phyloP scores from a whole-genome alignment of 2,113 vertebrate genomes.

The Mus spicilegus region DNA sequence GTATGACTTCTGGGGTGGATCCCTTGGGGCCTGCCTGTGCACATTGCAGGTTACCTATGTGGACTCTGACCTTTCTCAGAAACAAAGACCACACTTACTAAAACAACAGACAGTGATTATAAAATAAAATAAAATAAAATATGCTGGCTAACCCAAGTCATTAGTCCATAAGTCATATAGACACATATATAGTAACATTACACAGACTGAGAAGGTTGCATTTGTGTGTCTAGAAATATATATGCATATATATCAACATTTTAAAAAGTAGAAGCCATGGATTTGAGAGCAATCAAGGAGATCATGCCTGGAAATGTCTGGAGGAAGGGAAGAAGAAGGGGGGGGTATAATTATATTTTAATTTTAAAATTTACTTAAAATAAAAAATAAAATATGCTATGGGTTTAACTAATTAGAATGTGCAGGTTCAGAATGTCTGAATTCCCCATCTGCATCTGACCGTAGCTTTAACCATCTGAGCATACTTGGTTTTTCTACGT shows the following conservation, averaged over 20 bases:
- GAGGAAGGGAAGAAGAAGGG: not conserved
- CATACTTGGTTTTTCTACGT: not conserved
- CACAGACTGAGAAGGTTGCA: too few relatives aligned
- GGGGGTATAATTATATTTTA: not conserved
- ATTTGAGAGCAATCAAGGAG: not conserved
- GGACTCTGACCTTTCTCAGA: not conserved
- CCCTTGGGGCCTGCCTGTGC: not conserved
- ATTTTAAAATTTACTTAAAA: not conserved
- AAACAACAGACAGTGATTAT: not conserved
- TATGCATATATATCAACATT: not conserved
- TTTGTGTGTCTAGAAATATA: not conserved
- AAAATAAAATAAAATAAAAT: constrained; percentile 22
- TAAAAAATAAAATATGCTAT: not conserved
- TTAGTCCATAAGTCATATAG: not conserved
- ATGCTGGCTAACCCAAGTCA: not conserved
- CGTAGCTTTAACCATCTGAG: not conserved
- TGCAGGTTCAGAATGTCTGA: not conserved
- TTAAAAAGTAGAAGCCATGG: not conserved
- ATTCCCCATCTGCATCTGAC: not conserved
- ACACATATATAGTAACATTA: not conserved
- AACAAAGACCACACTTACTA: not conserved
- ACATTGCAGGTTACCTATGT: too few relatives aligned
- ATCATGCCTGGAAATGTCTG: fast-evolving
- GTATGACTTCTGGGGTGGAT: not conserved
- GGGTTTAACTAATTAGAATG: not conserved